These are phyloP conservation scores for Oryzias sinensis DNA, from an alignment of 2,797 vertebrate species.

Conservation along the genomic window DNA sequence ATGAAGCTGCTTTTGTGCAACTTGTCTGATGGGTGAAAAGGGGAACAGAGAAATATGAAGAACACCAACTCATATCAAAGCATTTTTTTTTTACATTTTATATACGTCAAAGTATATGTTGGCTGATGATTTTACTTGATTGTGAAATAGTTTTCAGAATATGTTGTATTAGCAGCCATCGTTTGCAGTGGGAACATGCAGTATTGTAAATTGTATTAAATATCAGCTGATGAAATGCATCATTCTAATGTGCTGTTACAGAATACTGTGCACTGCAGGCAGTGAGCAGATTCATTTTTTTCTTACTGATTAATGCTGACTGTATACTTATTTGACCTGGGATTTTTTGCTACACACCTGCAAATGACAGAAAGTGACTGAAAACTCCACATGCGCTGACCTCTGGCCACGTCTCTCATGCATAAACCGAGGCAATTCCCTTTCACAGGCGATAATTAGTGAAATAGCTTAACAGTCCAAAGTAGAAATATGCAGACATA, in stretches of 20 bases:
- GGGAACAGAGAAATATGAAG: no score
- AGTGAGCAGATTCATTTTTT: conserved; percentile 57
- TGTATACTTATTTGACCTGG: conserved; percentile 48
- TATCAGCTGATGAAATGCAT: conserved; percentile 47
- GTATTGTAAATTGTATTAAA: conserved; percentile 63
- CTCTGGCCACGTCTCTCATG: conserved; percentile 51
- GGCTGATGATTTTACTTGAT: conserved; percentile 44
- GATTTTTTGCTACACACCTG: conserved; percentile 67
- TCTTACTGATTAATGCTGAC: conserved; percentile 62
- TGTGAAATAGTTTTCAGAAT: conserved; percentile 34
- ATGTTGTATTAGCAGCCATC: conserved; percentile 24
- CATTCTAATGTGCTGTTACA: conserved; percentile 50
- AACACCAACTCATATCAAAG: conserved; percentile 14
- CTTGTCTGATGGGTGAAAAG: no score
- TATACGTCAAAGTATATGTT: conserved; percentile 43
- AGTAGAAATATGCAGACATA: conserved; percentile 40
- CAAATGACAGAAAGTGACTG: conserved; percentile 45
- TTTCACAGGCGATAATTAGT: conserved; percentile 28
- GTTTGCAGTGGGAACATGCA: conserved; percentile 43
- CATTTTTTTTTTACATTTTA: conserved; percentile 44
- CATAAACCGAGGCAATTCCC: conserved; percentile 41
- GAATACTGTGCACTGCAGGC: conserved; percentile 67
- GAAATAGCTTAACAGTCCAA: conserved; percentile 39
- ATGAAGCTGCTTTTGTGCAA: no score
- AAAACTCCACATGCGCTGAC: conserved; percentile 48